Percentiles rank a stretch among this genome's conserved stretches.
Evolutionary conservation across 2,113 vertebrate species (phyloP).

Genomic region (Grammatotria lemairii): DNA sequence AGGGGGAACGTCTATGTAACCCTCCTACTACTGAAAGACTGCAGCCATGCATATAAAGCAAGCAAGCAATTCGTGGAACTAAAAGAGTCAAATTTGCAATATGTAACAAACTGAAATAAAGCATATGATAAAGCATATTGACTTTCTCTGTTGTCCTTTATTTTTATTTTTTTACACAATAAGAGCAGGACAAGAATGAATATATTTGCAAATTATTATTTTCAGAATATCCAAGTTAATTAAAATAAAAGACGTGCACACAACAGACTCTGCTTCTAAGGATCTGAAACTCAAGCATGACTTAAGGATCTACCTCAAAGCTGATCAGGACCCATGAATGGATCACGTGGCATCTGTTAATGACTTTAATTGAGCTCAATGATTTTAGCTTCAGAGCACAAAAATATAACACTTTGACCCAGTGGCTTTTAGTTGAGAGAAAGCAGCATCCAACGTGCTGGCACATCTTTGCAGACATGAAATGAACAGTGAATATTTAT

Average conservation of each 20-base stretch:
- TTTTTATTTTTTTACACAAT: background rate
- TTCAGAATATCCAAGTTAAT: background rate
- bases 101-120: background rate
- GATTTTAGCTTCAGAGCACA: background rate
- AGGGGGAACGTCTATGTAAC: background rate
- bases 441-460: background rate
- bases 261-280: background rate
- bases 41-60: background rate
- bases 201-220: background rate
- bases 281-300: background rate
- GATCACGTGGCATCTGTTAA: background rate
- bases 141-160: background rate
- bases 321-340: background rate
- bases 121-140: background rate
- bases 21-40: background rate
- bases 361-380: background rate
- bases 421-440: background rate
- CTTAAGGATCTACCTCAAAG: background rate
- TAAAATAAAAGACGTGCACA: background rate
- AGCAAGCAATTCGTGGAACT: background rate
- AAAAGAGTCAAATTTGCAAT: background rate
- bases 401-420: background rate
- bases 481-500: background rate
- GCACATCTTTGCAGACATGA: background rate
- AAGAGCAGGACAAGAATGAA: background rate